Base-by-base conservation (phyloP, 1,140 invertebrate genomes). In the Bathynomus jamesi region DNA sequence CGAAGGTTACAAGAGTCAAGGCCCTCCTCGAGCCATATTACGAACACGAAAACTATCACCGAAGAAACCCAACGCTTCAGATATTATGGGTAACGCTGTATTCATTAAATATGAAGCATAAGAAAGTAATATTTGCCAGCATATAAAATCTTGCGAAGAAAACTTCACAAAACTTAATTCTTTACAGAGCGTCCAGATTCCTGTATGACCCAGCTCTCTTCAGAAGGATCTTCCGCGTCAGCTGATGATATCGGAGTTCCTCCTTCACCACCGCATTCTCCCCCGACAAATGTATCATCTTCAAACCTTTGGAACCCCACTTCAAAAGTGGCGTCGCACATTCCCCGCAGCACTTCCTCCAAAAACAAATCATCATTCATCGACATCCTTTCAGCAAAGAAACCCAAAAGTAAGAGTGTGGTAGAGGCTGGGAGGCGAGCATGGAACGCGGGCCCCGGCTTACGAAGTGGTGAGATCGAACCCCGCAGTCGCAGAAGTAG, bases 1-100 rank as follows among this genome's bases (percentile, higher is more conserved):
- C 81, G 91, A 93, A 80, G 91, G 91, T 4, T 94, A 94, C 79
- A 86, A 91, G 78, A 92, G 90, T 27, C 76, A 77, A 30, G 76
- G 76, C 1, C 67, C 67, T 24, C 67, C 67, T 1, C 67, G 67
- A 8, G 29, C 74, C 0, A 53, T 70, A 17, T 63, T 65, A 25
- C 68, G 70, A 28, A 31, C 61, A 21, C 70, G 70, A 1, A n/a
- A n/a, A n/a, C n/a, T n/a, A n/a, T n/a, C n/a, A n/a, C n/a, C n/a
- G n/a, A n/a, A n/a, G n/a, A n/a, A n/a, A n/a, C n/a, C n/a, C n/a
- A 67, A 72, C 24, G 53, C 66, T 24, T 29, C 40, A 40, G 71
- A 72, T 21, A 67, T 69, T n/a, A 30, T 72, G 31, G 71, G 71
- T 72, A 7, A 63, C 61, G 28, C 24, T 10, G 29, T 67, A 3